Evolutionary conservation across 2,797 vertebrate species (phyloP).

Genomic region (Phoebastria nigripes): DNA sequence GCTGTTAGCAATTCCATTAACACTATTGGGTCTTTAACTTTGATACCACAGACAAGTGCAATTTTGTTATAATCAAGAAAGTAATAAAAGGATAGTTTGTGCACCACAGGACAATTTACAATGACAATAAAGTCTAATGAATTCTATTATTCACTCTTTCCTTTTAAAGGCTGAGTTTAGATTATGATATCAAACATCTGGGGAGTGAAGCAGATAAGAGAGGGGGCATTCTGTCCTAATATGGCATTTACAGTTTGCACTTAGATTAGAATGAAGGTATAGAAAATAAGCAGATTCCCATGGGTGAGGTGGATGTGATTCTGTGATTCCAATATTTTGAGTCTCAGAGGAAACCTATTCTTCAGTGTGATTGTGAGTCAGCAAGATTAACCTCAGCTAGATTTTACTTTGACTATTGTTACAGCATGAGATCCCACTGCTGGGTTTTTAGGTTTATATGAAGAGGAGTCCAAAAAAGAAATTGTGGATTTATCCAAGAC

Average conservation of each 20-base stretch:
- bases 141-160: not conserved
- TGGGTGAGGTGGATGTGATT: not conserved
- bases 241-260: not conserved
- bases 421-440: not conserved
- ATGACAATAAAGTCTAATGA: not conserved
- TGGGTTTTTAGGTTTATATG: not conserved
- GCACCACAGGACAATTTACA: not conserved
- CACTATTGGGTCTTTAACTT: not conserved
- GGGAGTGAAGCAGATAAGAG: not conserved
- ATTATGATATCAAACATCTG: not conserved
- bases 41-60: not conserved
- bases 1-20: not conserved
- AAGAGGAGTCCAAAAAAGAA: not conserved
- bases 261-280: not conserved
- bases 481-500: not conserved
- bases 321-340: not conserved
- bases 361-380: not conserved
- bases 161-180: not conserved
- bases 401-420: not conserved
- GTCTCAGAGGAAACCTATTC: not conserved
- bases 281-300: not conserved
- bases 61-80: constrained; percentile 6
- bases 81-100: not conserved
- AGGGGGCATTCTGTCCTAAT: not conserved
- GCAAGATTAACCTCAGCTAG: not conserved